Base-by-base conservation (phyloP, 2,797 vertebrate species). In the Sardinella longiceps region DNA sequence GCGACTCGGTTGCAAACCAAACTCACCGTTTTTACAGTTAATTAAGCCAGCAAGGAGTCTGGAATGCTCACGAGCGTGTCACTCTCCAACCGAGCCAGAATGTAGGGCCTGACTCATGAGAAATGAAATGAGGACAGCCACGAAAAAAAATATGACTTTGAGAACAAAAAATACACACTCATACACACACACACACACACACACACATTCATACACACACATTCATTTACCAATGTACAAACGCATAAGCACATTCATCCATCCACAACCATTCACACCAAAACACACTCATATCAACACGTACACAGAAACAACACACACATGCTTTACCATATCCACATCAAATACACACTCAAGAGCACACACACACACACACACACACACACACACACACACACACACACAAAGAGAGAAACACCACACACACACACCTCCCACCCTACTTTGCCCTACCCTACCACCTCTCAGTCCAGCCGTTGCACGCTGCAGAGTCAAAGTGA, bases 121-220 rank as follows among this genome's bases (percentile, higher is more conserved):
- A 85, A 87, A 87, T 23, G 23, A 89, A 91, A 88, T 33, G 18
- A 91, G 89, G 80, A 88, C 89, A 87, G 83, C 81, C 82, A 45
- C 82, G 80, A 80, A 87, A 88, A 80, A 87, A 88, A 85, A 83
- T 74, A 74, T 74, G 66, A 74, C 66, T 74, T 74, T 74, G 66
- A 37, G 66, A 74, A 37, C 12, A 20, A 18, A 74, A 74, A 18
- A 74, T 2, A 66, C 60, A 28, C 58, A 66, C 60, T 30, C 25
- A 66, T 25, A 30, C 60, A 74, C 66, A 74, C 60, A 63, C 10
- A 5, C 23, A 25, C 23, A 9, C 5, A n/a, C 23, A 60, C 5
- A n/a, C 20, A 58, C 18, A 0, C 12, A 23, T n/a, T 25, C n/a
- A 25, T n/a, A 5, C 60, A 28, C 9, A 63, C 25, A 63, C 25